Evolutionary conservation across 2,888 invertebrate species (phyloP).

Genomic region (Encarsia formosa): DNA sequence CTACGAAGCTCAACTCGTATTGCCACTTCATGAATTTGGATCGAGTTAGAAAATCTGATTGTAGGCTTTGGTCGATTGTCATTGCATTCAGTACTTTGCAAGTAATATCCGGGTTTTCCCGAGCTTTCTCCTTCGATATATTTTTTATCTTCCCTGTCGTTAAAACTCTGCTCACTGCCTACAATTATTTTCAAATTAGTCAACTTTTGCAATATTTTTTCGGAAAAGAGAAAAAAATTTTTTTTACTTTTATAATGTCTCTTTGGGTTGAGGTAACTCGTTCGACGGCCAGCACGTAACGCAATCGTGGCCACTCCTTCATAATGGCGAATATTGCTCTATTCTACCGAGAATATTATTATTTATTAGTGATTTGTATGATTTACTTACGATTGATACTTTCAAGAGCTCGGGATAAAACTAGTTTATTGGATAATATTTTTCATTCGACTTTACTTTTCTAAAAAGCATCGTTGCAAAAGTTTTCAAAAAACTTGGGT

Average conservation of each 20-base stretch:
- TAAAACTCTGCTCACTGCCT: constrained; percentile 54
- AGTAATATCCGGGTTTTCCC: constrained; percentile 55
- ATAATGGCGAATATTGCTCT: constrained; percentile 55
- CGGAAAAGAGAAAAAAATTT: neutral
- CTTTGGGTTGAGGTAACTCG: constrained; percentile 56
- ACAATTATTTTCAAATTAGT: neutral
- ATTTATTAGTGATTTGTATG: no score
- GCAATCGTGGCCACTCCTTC: constrained; percentile 56
- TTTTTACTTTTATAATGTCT: constrained; percentile 55
- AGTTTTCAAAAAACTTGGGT: no score
- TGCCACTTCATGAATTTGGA: constrained; percentile 54
- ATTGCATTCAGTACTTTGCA: constrained; percentile 58
- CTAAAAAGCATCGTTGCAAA: no score
- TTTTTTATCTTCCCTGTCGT: constrained; percentile 58
- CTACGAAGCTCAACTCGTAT: constrained; percentile 55
- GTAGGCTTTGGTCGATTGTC: constrained; percentile 59
- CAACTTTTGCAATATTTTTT: no score
- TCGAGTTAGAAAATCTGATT: constrained; percentile 57
- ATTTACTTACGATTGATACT: no score
- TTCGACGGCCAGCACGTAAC: constrained; percentile 64
- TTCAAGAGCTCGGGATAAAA: no score
- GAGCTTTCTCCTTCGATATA: constrained; percentile 58
- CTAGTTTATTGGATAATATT: no score
- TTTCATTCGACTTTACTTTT: no score
- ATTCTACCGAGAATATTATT: constrained; percentile 14